Evolutionary conservation across 2,888 invertebrate genomes (phyloP), one percentile per base, ranked within the genome.

Genomic region (Eupithecia pulchellata): DNA sequence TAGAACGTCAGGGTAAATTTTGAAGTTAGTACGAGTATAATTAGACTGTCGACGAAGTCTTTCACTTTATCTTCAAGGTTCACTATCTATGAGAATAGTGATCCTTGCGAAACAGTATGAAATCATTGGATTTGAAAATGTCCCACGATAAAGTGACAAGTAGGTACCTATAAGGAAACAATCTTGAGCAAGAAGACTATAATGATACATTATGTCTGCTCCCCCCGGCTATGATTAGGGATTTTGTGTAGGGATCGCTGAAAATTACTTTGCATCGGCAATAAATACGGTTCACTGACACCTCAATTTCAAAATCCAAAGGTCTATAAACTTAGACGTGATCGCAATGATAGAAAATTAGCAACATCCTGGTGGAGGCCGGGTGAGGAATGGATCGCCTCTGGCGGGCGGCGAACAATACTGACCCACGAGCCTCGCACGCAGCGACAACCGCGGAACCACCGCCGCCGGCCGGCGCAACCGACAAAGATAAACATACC

Each of bases 311-410:
- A 85, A 86, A 92, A 91, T 88, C 85, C 86, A 86, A 85, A 88
- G 85, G 88, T 89, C 89, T 90, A 92, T 91, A 92, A 93, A 91
- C 89, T 89, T 87, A 83, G 86, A 84, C 85, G 86, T 88, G 91
- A 89, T 89, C 87, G 86, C 91, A 92, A 91, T 91, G 92, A 93
- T 93, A 92, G 91, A 93, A 93, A 94, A 94, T 94, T 93, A 93
- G 94, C 90, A 87, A 91, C 87, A 90, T 93, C 91, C 91, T 89
- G 89, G 89, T 89, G 87, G 88, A 90, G 91, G 92, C 87, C 83
- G 89, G 91, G 91, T 92, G 89, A 93, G 85, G 89, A 88, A 94
- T 91, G 86, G 89, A 85, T 83, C 80, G 92, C 91, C 90, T 83
- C 87, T 86, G 92, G 91, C 91, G 83, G 83, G 82, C 84, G 79